Base-by-base conservation (phyloP, 1,140 invertebrate genomes). In the Zaprionus kolodkinae region DNA sequence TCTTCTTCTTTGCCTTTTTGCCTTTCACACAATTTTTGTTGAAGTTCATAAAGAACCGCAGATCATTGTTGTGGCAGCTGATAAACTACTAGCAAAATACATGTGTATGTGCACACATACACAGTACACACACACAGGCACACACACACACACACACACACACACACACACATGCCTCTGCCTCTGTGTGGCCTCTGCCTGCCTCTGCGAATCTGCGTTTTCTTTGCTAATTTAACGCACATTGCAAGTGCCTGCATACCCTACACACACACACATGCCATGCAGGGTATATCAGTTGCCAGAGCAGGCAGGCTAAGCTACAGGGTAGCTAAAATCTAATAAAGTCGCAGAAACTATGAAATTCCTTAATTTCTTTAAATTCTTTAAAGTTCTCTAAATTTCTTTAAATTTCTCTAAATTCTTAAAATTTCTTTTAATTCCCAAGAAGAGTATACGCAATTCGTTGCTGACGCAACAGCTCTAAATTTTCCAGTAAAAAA, bases 1-100 rank as follows among this genome's bases (percentile, higher is more conserved):
- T 45, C 5, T 30, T 62, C 68, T 48, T 3, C 21, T 59, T n/a
- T n/a, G n/a, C n/a, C n/a, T n/a, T n/a, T 68, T 64, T 69, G 59
- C 45, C 38, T 65, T 74, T 56, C 57, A 62, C 63, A 66, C 62
- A 76, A 59, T 57, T 70, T 75, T 67, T 21, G 21, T 21, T 67
- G 60, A 68, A 71, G 61, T 76, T 76, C 62, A 76, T 72, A 72
- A 76, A 79, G 76, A 79, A 76, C 63, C 67, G 73, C 73, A 68
- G 63, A 76, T 76, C 76, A 79, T 79, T 79, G 76, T 79, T 79
- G 45, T 79, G 76, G 72, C 73, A 79, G 76, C 76, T 79, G 76
- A 79, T 69, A 76, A 72, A 70, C 73, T 74, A 30, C 66, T 12
- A 40, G n/a, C 35, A 40, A 69, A 25, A 57, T 35, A 57, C 4